Evolutionary conservation across 2,888 invertebrate species (phyloP), one percentile per base, ranked within the genome.

Genomic region (Lysandra bellargus): DNA sequence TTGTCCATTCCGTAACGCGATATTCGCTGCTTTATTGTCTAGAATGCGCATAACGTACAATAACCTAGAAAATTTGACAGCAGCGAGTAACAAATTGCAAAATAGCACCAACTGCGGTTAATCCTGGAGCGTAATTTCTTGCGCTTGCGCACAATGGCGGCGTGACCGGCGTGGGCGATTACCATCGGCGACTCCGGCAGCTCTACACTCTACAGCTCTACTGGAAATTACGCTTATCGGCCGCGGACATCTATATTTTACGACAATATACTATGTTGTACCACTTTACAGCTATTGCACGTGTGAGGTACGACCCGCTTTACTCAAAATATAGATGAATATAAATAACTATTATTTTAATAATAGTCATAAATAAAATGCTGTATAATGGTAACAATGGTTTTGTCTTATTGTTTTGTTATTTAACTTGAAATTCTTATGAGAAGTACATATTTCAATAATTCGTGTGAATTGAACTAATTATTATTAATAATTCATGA

Each of bases 101-200:
- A 76, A 53, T 76, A 76, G 53, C 53, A 57, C 57, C 53, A 64
- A 49, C 17, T 79, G 61, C 61, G 61, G 74, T 61, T 64, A 61
- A 44, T 79, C 74, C 75, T 88, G 87, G 87, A 87, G 86, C 85
- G 87, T 89, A 90, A 90, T 89, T 91, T 91, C 83, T 89, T 88
- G 84, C 84, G 84, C 85, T 84, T 85, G 82, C 81, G 86, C 89
- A 92, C 92, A 92, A 92, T 92, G 88, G 89, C 88, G 89, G 88
- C 92, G 91, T 92, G 92, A 91, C 90, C 88, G 84, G 84, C 84
- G 83, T 85, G 84, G 85, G 86, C 87, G 92, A 92, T 91, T 88
- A 88, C 86, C 88, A 92, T 92, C 91, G 81, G 79, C 80, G 79
- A 80, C 83, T 79, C 78, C 77, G 80, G 81, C 81, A 64, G 49